phyloP scores from a whole-genome alignment of 2,888 invertebrate species.

The Cosmia pyralina region DNA sequence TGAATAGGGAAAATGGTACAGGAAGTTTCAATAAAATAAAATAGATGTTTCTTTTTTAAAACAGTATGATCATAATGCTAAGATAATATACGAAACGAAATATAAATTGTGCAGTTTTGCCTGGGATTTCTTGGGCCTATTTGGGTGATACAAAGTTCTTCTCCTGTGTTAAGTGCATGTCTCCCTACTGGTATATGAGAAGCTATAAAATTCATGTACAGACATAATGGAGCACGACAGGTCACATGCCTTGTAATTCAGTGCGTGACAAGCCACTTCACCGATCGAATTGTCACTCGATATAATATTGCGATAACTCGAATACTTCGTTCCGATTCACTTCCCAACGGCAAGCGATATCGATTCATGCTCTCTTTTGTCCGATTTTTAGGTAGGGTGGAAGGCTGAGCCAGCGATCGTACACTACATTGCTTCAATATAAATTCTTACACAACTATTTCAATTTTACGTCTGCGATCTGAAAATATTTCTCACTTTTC shows the following conservation, averaged over 20 bases:
- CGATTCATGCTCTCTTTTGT: conserved; percentile 58
- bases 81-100: not conserved
- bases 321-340: conserved; percentile 79
- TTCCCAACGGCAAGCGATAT: conserved; percentile 71
- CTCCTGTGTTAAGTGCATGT: conserved; percentile 13
- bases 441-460: conserved; percentile 63
- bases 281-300: conserved; percentile 75
- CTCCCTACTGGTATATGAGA: conserved; percentile 25
- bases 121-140: not conserved
- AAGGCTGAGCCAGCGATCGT: conserved; percentile 46
- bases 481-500: conserved; percentile 51
- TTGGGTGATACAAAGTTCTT: conserved; percentile 5
- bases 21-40: not conserved
- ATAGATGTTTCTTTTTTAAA: not conserved
- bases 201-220: conserved; percentile 54
- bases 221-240: conserved; percentile 67
- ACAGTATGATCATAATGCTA: not conserved
- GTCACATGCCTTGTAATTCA: conserved; percentile 78
- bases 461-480: conserved; percentile 54
- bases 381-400: conserved; percentile 45
- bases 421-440: conserved; percentile 53
- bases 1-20: not conserved
- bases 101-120: not conserved
- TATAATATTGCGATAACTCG: conserved; percentile 71
- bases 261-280: conserved; percentile 76